phyloP scores from a whole-genome alignment of 2,888 invertebrate species.

The Spisula subtruncata region DNA sequence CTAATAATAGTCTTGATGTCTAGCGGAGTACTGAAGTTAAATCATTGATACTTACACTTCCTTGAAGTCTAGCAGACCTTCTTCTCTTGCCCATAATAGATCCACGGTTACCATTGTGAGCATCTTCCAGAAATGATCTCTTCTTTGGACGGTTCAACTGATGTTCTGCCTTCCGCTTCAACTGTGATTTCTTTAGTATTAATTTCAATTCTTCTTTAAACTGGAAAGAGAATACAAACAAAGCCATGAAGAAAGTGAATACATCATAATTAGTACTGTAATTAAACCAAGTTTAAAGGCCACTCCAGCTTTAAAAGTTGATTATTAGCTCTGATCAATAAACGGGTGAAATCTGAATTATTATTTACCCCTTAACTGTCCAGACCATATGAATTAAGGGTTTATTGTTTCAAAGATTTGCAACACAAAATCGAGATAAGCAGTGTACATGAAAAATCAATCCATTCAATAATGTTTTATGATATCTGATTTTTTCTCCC shows the following conservation, averaged over 20 bases:
- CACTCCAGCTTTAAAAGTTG: neutral
- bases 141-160: conserved; percentile 50
- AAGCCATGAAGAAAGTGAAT: neutral
- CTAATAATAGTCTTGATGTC: no score
- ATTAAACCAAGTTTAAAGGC: neutral
- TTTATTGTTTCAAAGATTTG: no score
- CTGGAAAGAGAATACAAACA: conserved; percentile 43
- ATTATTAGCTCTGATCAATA: neutral
- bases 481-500: no score
- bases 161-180: conserved; percentile 61
- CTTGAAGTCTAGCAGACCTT: conserved; percentile 62
- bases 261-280: no score
- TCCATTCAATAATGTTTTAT: no score
- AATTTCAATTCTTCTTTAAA: conserved; percentile 54
- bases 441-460: no score
- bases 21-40: no score
- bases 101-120: conserved; percentile 54
- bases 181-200: conserved; percentile 51
- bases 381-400: no score
- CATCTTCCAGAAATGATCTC: conserved; percentile 51
- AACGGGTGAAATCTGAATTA: no score
- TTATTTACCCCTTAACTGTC: no score
- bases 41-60: conserved; percentile 44
- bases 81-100: conserved; percentile 52
- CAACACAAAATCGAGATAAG: no score